Conservation (phyloP, 2,888 invertebrate genomes). For the Dynastes maya region DNA sequence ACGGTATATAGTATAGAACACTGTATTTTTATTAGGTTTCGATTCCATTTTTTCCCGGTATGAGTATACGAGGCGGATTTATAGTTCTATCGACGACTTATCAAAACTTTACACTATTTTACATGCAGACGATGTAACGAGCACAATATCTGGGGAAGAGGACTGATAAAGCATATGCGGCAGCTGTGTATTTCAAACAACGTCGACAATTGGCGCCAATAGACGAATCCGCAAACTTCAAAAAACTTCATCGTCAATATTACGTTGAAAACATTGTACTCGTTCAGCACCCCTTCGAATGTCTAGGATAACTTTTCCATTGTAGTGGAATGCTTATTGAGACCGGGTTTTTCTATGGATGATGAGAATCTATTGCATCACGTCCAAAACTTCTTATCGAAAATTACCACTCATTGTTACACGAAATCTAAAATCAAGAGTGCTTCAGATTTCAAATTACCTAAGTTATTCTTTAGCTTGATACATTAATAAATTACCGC, state of each 20-base stretch:
- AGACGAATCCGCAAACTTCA: conserved; percentile 7
- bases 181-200: background rate
- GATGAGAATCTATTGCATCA: background rate
- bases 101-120: conserved; percentile 4
- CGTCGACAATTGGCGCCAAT: background rate
- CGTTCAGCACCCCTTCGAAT: background rate
- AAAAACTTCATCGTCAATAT: background rate
- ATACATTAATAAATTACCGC: too few species aligned
- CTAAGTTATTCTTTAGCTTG: too few species aligned
- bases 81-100: conserved; percentile 6
- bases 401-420: background rate
- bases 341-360: background rate
- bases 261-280: background rate
- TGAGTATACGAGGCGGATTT: background rate
- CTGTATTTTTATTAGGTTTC: background rate
- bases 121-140: conserved; percentile 28
- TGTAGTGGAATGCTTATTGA: conserved; percentile 1
- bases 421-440: background rate
- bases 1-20: background rate
- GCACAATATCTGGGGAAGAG: background rate
- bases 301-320: background rate
- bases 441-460: background rate
- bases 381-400: background rate
- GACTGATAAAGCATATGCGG: background rate
- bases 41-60: background rate